A percentile compares a stretch with the other conserved stretches of the same genome.
Evolutionary conservation across 2,888 invertebrate species (phyloP).

Genomic region (Diarsia mendica): DNA sequence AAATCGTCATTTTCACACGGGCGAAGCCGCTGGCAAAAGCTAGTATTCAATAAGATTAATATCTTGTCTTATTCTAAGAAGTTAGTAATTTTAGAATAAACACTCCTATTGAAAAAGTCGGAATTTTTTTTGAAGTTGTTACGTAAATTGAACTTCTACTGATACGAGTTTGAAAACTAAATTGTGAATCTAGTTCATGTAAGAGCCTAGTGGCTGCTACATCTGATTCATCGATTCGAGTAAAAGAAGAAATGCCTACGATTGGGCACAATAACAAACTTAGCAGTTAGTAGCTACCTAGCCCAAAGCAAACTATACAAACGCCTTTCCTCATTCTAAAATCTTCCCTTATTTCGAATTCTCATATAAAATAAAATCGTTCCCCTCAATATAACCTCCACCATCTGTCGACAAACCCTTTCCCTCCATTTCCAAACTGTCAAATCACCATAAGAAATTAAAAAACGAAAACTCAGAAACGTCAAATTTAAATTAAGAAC

Average conservation of each 20-base stretch:
- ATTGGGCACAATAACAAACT: neutral
- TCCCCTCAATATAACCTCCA: neutral
- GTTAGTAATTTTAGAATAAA: neutral
- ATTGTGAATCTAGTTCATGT: neutral
- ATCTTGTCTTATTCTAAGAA: neutral
- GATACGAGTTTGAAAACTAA: neutral
- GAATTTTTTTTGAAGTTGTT: no score
- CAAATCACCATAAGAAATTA: slow-evolving; percentile 39
- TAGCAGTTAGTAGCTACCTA: neutral
- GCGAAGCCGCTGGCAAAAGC: no score
- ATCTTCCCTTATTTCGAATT: neutral
- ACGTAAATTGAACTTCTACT: neutral
- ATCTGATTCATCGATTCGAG: no score
- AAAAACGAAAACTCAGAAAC: slow-evolving; percentile 28
- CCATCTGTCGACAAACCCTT: slow-evolving; percentile 8
- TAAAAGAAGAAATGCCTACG: neutral
- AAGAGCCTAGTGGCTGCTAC: neutral
- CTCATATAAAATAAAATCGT: neutral
- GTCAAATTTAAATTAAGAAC: slow-evolving; percentile 50
- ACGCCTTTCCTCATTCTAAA: neutral
- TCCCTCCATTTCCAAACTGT: slow-evolving; percentile 14
- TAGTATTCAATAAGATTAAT: neutral
- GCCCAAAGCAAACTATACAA: neutral
- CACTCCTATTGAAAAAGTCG: neutral
- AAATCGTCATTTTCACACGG: no score